Conservation (phyloP, 1,140 invertebrate genomes). For the Drosophila melanogaster region DNA sequence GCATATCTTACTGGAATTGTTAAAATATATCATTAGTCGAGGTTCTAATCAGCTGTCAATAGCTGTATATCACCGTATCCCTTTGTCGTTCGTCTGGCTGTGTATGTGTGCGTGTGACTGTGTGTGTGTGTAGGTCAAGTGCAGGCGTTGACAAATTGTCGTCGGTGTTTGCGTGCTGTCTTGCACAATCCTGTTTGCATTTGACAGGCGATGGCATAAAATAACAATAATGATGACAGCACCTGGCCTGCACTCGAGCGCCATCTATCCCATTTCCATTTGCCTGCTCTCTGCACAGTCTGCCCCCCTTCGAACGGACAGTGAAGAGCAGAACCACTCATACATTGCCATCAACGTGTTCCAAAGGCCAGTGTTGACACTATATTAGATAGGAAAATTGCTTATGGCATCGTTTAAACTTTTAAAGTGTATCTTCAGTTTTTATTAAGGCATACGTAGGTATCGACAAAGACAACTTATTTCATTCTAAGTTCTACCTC, state of each 20-base stretch:
- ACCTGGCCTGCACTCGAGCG: conserved; percentile 34
- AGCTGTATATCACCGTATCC: not conserved
- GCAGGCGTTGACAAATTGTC: conserved; percentile 73
- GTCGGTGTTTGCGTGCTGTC: conserved; percentile 47
- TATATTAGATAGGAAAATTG: too few species aligned
- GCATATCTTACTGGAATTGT: too few species aligned
- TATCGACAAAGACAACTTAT: too few species aligned
- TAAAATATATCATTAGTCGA: too few species aligned
- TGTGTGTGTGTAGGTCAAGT: conserved; percentile 69
- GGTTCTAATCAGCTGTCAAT: not conserved
- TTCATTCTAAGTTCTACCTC: too few species aligned
- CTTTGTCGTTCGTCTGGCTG: not conserved
- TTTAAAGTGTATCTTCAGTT: too few species aligned
- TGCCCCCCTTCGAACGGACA: not conserved
- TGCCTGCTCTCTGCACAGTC: not conserved
- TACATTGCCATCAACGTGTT: not conserved
- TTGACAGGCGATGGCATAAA: conserved; percentile 74
- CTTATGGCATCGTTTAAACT: too few species aligned
- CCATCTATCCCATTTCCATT: conserved; percentile 15
- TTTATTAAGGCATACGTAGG: too few species aligned
- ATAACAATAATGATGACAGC: conserved; percentile 56
- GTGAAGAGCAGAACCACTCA: conserved; percentile 7
- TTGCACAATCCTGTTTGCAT: conserved; percentile 66
- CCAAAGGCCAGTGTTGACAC: conserved; percentile 3
- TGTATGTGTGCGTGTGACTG: conserved; percentile 43